Evolutionary conservation across 1,140 invertebrate genomes (phyloP), one percentile per base, ranked within the genome.

Genomic region (Eriocheir sinensis): DNA sequence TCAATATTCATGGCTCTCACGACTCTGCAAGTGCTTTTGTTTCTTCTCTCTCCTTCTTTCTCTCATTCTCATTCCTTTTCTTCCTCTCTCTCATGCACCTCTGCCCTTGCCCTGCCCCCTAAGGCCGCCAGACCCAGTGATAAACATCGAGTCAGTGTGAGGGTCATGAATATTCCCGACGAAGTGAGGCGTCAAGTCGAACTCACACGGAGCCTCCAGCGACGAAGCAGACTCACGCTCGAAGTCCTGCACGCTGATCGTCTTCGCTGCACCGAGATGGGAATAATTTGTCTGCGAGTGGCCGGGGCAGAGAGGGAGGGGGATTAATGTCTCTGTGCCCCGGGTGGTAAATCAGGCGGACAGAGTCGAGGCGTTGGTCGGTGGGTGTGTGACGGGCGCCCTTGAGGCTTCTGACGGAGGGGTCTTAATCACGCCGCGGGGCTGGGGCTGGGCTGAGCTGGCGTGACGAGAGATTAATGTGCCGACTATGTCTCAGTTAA

Each of bases 271-370:
- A 21, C 60, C n/a, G n/a, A 72, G 60, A 72, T 72, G 60, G 60
- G 60, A 72, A 72, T 72, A 72, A 72, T 72, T 72, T 72, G 60
- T 72, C 60, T 72, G 60, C 60, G 60, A 72, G 60, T 72, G 60
- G 60, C 60, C 60, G 4, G 27, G 21, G 60, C 60, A 72, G 60
- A 72, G 60, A 72, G 60, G 60, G 60, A 15, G 15, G n/a, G 60
- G 60, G 60, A 72, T 72, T 72, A 72, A 72, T 72, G 60, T 72
- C 60, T 21, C 21, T n/a, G 60, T 72, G 60, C 60, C 60, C 60
- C 60, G 60, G 60, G 60, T 72, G 60, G 60, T 72, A 72, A 72
- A 72, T 72, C 60, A 72, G 60, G 21, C 60, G 21, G 60, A 72
- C 60, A 72, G 60, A n/a, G 60, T 72, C 60, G 60, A 72, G 60